Evolutionary conservation across 2,888 invertebrate genomes (phyloP), one percentile per base, ranked within the genome.

Genomic region (Mamestra brassicae): DNA sequence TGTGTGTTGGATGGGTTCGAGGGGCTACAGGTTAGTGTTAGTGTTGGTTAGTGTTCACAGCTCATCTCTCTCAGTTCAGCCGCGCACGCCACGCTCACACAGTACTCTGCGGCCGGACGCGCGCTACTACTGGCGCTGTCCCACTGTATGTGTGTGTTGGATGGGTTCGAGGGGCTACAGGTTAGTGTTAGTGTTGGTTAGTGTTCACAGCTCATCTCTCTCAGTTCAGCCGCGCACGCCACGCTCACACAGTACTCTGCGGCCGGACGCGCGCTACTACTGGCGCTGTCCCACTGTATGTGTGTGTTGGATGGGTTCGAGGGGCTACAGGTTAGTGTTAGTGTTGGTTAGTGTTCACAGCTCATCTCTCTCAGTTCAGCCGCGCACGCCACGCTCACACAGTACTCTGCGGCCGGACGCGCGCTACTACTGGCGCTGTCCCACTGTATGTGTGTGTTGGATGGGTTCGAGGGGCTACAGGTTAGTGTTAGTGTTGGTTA

Each of bases 71-170:
- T 64, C 47, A 64, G 47, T 34, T 50, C 47, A 15, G 64, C 50
- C 3, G 34, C 34, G 34, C 17, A 50, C 6, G 63, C 87, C 26
- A 64, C 85, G 45, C 80, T 90, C 6, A 85, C 92, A 62, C 94
- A 93, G 76, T 89, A 92, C 86, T 88, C 89, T 62, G 78, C 89
- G 5, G 91, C 92, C 89, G 91, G 88, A 0, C 81, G 90, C 0
- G 93, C 90, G 78, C 86, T 93, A 68, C 82, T 95, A 47, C 89
- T 92, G 5, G 95, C 95, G 10, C 81, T 95, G 57, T 89, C 89
- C 0, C 85, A 85, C 67, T 94, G 90, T 68, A 87, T 90, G 79
- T 92, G 91, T n/a, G 93, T 94, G 36, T 78, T 94, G 52, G 91
- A 92, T 61, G 90, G 89, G 0, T 87, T 87, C 17, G 89, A 89